These are phyloP conservation scores for Phalacrocorax aristotelis DNA, from an alignment of 2,113 vertebrate species.

Conservation along the genomic window DNA sequence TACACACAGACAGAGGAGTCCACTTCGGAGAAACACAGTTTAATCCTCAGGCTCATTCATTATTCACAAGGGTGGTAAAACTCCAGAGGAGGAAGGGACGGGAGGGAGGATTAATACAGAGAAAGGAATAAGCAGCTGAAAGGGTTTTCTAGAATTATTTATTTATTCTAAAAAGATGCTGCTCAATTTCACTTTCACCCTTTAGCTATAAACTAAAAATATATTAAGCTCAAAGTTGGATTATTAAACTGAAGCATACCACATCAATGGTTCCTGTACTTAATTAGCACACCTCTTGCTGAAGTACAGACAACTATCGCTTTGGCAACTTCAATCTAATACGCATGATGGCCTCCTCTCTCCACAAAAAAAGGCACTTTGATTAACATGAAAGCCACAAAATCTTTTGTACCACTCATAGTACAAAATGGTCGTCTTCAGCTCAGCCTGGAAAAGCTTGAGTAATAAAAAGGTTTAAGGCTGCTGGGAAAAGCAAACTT, in stretches of 20 bases:
- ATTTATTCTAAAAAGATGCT: slow-evolving; percentile 28
- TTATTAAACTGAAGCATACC: not conserved
- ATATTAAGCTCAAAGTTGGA: not conserved
- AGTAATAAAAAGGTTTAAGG: not conserved
- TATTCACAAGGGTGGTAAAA: slow-evolving; percentile 44
- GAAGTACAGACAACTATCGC: not conserved
- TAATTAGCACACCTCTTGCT: not conserved
- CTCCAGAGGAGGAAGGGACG: not conserved
- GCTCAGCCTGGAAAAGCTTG: not conserved
- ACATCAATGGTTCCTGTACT: not conserved
- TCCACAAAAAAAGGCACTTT: not conserved
- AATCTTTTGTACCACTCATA: not conserved
- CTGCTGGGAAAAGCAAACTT: not conserved
- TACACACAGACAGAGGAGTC: not conserved
- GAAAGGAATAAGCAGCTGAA: not conserved
- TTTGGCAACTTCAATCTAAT: not conserved
- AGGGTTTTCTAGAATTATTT: not conserved
- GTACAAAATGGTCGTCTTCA: not conserved
- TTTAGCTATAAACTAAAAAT: slow-evolving; percentile 29
- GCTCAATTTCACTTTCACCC: not conserved
- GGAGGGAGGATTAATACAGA: slow-evolving; percentile 12
- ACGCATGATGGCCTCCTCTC: not conserved
- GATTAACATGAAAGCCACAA: not conserved
- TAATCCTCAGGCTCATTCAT: slow-evolving; percentile 50
- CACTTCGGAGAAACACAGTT: not conserved